phyloP scores from a whole-genome alignment of 2,888 invertebrate genomes.

The Sphinx pinastri region DNA sequence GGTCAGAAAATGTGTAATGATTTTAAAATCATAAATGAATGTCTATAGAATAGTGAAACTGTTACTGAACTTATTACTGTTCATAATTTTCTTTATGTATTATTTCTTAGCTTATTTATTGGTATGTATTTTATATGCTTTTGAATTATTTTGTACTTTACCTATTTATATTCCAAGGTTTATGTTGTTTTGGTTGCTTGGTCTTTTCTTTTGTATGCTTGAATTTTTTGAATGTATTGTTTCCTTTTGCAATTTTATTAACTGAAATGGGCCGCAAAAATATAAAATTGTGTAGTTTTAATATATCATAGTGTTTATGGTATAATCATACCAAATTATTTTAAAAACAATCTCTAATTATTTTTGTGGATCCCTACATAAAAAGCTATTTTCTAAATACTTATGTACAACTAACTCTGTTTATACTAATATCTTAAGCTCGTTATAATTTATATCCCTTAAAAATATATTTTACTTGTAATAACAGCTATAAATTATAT shows the following conservation, averaged over 20 bases:
- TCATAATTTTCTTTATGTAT: background rate
- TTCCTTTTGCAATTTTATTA: slow-evolving; percentile 34
- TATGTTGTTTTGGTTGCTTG: slow-evolving; percentile 30
- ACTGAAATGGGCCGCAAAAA: background rate
- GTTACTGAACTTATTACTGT: too few relatives aligned
- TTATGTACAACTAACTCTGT: too few relatives aligned
- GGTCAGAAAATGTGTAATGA: too few relatives aligned
- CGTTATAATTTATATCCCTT: too few relatives aligned
- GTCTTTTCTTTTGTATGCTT: slow-evolving; percentile 36
- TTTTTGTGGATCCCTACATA: too few relatives aligned
- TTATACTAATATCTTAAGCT: too few relatives aligned
- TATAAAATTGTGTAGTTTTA: background rate
- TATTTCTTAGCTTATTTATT: slow-evolving; percentile 23
- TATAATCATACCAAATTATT: background rate
- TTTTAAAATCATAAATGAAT: too few relatives aligned
- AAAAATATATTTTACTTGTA: too few relatives aligned
- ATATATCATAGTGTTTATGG: too few relatives aligned
- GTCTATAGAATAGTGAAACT: too few relatives aligned
- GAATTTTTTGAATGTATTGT: slow-evolving; percentile 8
- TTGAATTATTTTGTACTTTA: slow-evolving; percentile 24
- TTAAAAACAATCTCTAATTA: slow-evolving; percentile 25
- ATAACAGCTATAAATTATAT: too few relatives aligned
- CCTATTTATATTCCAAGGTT: slow-evolving; percentile 36
- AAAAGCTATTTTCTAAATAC: too few relatives aligned
- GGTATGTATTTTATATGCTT: slow-evolving; percentile 29